Percentiles rank a stretch among this genome's conserved stretches.
Conservation (phyloP, 2,888 invertebrate species). For the Drosophila nigricruria region DNA sequence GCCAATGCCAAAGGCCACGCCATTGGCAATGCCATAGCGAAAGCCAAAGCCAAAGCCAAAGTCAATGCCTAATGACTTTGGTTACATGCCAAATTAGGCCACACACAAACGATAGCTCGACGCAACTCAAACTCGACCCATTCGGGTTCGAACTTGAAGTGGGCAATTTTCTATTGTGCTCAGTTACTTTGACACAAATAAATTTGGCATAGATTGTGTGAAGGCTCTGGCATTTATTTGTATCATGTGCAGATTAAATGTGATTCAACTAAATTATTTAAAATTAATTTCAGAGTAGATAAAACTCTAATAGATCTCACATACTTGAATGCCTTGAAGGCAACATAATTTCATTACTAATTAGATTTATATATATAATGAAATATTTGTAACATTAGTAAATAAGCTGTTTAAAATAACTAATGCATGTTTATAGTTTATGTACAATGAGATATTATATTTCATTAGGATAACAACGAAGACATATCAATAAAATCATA, state of each 20-base stretch:
- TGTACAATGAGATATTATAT: background rate
- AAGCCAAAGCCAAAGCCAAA: conserved; percentile 46
- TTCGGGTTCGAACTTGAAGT: conserved; percentile 43
- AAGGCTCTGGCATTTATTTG: conserved; percentile 7
- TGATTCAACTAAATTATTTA: conserved; percentile 12
- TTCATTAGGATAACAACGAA: background rate
- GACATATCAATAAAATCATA: background rate
- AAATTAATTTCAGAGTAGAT: background rate
- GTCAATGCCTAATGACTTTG: conserved; percentile 66
- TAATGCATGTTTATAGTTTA: background rate
- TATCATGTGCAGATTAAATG: conserved; percentile 37
- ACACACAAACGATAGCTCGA: conserved; percentile 50
- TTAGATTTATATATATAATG: background rate
- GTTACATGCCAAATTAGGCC: conserved; percentile 70
- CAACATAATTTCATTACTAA: background rate
- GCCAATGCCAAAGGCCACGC: conserved; percentile 39
- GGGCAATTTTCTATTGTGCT: conserved; percentile 21
- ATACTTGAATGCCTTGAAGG: background rate
- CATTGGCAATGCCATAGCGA: conserved; percentile 44
- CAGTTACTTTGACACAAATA: conserved; percentile 20
- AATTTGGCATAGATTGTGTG: conserved; percentile 14
- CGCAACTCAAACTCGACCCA: conserved; percentile 26
- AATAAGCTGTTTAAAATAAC: background rate
- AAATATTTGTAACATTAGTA: background rate
- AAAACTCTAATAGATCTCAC: background rate